Base-by-base conservation (phyloP, 2,888 invertebrate species). In the Parnassius smintheus region DNA sequence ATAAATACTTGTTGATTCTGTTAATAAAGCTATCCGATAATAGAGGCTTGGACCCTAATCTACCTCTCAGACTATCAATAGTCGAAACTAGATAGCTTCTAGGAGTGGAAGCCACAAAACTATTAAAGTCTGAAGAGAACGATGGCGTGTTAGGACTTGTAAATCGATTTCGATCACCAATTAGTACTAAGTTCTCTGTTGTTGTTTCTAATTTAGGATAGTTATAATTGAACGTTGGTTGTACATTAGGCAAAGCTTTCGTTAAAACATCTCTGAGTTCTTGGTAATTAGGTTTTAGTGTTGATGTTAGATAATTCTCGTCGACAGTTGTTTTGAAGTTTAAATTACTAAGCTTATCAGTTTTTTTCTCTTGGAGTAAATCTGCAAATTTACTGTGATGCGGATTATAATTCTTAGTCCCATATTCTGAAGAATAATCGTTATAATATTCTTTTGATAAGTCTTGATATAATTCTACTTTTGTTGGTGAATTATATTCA, bases 1-100 rank as follows among this genome's bases (percentile, higher is more conserved):
- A 78, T 66, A 91, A 78, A 79, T 91, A 91, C 68, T 85, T 88
- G 71, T 88, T 88, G 45, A 91, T 87, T 64, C 82, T 86, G 67
- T 84, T 78, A 42, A 91, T 82, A 73, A 81, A 91, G 49, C 77
- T 79, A 58, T 78, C 73, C 0, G 86, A 83, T 7, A 91, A 69
- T 1, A 86, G 70, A 0, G 90, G 88, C 59, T 82, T 88, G 2
- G 75, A 67, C 42, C 77, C 70, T 66, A 86, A 75, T 69, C 81
- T 81, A 56, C 85, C 83, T 57, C 78, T 83, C 42, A 88, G 77
- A 74, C 76, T 83, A 0, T 82, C 75, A 46, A 90, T 83, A 0
- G 89, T 86, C 0, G 88, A 86, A 0, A 79, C 73, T 59, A 88
- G 75, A 66, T 86, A 89, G 59, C 65, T 62, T 42, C 66, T 64